Percentiles rank a stretch among this genome's conserved stretches.
Evolutionary conservation across 2,888 invertebrate species (phyloP).

Genomic region (Rotaria macrura): DNA sequence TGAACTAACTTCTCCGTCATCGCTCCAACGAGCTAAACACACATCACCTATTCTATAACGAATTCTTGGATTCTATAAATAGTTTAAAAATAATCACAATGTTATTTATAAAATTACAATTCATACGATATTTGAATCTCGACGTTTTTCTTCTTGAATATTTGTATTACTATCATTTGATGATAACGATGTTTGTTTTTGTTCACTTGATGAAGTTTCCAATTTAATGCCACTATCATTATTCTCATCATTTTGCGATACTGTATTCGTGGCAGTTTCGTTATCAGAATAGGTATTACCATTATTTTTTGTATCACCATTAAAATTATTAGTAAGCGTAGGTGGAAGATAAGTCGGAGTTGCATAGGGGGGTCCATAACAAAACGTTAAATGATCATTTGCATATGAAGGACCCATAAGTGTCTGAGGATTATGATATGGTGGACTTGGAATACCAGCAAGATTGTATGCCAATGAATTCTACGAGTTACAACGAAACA

Average conservation of each 20-base stretch:
- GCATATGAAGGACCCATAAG: not conserved
- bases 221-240: not conserved
- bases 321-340: not conserved
- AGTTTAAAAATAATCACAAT: not conserved
- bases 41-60: not conserved
- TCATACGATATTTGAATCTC: slow-evolving; percentile 5
- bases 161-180: not conserved
- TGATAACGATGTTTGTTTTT: not conserved
- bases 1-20: not conserved
- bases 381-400: not conserved
- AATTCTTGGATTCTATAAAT: not conserved
- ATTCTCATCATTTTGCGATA: not conserved
- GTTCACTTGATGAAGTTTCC: not conserved
- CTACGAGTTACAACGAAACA: not conserved
- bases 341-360: not conserved
- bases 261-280: not conserved
- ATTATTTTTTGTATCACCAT: not conserved
- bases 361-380: not conserved
- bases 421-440: not conserved
- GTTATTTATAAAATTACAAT: not conserved
- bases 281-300: not conserved
- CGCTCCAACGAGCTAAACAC: slow-evolving; percentile 5
- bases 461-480: not conserved
- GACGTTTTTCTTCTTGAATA: not conserved
- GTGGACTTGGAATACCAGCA: not conserved